These are phyloP conservation scores for Sylvietta virens DNA, from an alignment of 2,113 vertebrate species.

Conservation along the genomic window DNA sequence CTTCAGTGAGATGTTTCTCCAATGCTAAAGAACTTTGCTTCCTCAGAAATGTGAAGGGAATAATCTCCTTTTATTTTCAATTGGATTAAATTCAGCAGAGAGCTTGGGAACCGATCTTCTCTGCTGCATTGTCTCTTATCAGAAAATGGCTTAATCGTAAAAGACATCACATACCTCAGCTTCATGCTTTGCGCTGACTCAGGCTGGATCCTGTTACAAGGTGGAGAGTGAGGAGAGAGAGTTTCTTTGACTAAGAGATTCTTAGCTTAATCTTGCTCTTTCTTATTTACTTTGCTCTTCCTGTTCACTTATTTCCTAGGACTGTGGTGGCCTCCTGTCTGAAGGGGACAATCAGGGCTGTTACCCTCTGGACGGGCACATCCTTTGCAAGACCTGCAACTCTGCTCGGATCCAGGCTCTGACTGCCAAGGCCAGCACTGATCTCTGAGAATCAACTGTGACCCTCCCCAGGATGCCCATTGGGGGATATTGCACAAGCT, in stretches of 20 bases:
- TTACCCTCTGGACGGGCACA: constrained; percentile 95
- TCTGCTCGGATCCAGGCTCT: constrained; percentile 90
- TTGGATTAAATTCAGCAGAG: constrained; percentile 8
- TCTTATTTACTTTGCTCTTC: background rate
- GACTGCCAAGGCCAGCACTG: constrained; percentile 96
- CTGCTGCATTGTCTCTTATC: constrained; percentile 19
- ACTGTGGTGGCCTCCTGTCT: constrained; percentile 91
- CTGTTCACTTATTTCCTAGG: constrained; percentile 70
- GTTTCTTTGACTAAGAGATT: background rate
- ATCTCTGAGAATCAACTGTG: constrained; percentile 81
- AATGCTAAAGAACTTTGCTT: background rate
- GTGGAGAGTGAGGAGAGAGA: background rate
- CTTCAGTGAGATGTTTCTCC: constrained; percentile 5
- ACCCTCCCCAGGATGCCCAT: background rate
- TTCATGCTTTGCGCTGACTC: background rate
- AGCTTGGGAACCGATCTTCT: background rate
- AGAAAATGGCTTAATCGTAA: background rate
- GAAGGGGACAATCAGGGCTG: constrained; percentile 98
- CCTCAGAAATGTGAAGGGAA: background rate
- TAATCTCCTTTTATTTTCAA: constrained; percentile 38
- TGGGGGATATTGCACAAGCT: constrained; percentile 20
- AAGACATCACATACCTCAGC: background rate
- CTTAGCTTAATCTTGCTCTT: background rate
- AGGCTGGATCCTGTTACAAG: background rate
- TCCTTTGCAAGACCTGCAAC: constrained; percentile 98